These are phyloP conservation scores for Anaspis maculata DNA, from an alignment of 2,888 invertebrate genomes.

Conservation along the genomic window DNA sequence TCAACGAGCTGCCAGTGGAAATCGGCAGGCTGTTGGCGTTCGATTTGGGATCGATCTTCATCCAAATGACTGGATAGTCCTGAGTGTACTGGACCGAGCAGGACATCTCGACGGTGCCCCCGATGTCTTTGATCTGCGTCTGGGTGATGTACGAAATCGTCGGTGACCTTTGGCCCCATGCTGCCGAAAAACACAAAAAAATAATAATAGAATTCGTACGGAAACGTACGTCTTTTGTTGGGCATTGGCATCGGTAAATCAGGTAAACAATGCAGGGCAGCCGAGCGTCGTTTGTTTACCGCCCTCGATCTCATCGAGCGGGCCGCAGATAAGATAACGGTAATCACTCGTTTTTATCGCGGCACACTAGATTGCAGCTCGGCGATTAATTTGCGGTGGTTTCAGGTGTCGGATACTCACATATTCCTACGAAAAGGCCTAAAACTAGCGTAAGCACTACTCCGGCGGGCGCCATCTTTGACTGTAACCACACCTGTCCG, in stretches of 20 bases:
- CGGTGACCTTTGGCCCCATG: slow-evolving; percentile 63
- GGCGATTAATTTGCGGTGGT: neutral
- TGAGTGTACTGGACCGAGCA: slow-evolving; percentile 85
- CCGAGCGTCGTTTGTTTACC: slow-evolving; percentile 6
- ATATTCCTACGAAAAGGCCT: slow-evolving; percentile 17
- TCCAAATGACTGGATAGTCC: slow-evolving; percentile 80
- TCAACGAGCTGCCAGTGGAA: slow-evolving; percentile 74
- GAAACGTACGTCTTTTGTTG: too few species aligned
- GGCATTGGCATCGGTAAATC: slow-evolving; percentile 4
- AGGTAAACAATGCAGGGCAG: neutral
- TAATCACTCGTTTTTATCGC: too few species aligned
- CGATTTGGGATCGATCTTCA: slow-evolving; percentile 53
- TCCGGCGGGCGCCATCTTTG: slow-evolving; percentile 17
- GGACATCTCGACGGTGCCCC: slow-evolving; percentile 76
- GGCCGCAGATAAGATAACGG: too few species aligned
- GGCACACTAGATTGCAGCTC: neutral
- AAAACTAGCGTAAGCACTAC: slow-evolving; percentile 15
- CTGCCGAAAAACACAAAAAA: slow-evolving; percentile 38
- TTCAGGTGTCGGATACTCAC: slow-evolving; percentile 16
- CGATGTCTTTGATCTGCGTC: slow-evolving; percentile 87
- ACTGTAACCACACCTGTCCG: slow-evolving; percentile 20
- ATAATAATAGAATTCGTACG: neutral
- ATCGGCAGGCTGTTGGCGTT: slow-evolving; percentile 71
- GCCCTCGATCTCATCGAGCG: too few species aligned
- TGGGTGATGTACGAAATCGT: slow-evolving; percentile 88